Evolutionary conservation across 2,888 invertebrate species (phyloP).

Genomic region (Trachelus tabidus): DNA sequence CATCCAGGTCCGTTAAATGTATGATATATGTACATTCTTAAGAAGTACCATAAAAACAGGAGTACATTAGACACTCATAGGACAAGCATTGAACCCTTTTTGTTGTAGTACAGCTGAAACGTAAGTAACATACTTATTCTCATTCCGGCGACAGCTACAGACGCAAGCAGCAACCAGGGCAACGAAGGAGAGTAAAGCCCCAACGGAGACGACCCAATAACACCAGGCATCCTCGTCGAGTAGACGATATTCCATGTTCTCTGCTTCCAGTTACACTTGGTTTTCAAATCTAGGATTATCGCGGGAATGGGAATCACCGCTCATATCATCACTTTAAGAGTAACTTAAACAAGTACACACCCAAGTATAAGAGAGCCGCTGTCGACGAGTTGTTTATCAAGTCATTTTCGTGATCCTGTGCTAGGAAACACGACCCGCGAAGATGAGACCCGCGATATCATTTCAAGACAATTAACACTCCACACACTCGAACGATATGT

Average conservation of each 20-base stretch:
- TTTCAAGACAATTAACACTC: not conserved
- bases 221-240: slow-evolving; percentile 56
- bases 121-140: slow-evolving; percentile 75
- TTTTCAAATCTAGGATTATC: slow-evolving; percentile 13
- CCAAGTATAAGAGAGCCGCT: not conserved
- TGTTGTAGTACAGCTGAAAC: not conserved
- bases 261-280: slow-evolving; percentile 6
- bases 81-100: not conserved
- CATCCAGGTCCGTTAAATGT: slow-evolving; percentile 17
- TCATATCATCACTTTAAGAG: not conserved
- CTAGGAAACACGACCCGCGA: not conserved
- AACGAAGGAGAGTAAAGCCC: slow-evolving; percentile 66
- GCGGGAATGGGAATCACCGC: not conserved
- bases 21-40: slow-evolving; percentile 3
- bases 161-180: slow-evolving; percentile 75
- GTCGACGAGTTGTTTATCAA: not conserved
- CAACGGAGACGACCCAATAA: slow-evolving; percentile 61
- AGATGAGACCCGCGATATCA: not conserved
- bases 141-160: slow-evolving; percentile 79
- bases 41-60: not conserved
- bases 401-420: not conserved
- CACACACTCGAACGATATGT: not conserved
- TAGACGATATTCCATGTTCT: slow-evolving; percentile 54
- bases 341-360: not conserved
- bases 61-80: not conserved